These are phyloP conservation scores for Microtus richardsoni DNA, from an alignment of 2,113 vertebrate genomes.

Conservation along the genomic window DNA sequence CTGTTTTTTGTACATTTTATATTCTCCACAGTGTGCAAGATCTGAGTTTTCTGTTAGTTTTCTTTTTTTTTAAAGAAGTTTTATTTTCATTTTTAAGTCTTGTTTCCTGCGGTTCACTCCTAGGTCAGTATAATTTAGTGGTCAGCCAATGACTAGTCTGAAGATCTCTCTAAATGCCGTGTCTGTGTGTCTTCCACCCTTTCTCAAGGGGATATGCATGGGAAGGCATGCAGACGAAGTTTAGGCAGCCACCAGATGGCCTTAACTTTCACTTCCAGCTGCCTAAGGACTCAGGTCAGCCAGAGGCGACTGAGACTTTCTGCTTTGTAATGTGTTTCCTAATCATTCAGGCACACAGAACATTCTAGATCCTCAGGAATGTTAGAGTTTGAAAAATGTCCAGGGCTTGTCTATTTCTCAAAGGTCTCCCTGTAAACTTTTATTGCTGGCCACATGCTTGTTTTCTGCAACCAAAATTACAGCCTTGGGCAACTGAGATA, in stretches of 20 bases:
- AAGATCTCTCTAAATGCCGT: constrained; percentile 9
- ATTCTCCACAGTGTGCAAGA: background rate
- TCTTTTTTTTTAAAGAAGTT: background rate
- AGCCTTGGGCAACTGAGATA: background rate
- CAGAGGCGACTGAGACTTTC: background rate
- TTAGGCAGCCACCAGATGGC: background rate
- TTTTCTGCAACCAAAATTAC: constrained; percentile 57
- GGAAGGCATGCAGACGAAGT: background rate
- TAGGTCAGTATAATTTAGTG: constrained; percentile 48
- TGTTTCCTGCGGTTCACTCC: constrained; percentile 19
- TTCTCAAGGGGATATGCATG: background rate
- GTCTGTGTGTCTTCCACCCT: background rate
- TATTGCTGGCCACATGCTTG: constrained; percentile 50
- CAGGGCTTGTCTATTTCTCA: constrained; percentile 33
- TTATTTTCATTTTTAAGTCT: constrained; percentile 47
- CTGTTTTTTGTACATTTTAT: background rate
- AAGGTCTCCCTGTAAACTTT: constrained; percentile 20
- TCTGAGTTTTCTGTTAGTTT: background rate
- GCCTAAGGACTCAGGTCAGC: background rate
- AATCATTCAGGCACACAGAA: background rate
- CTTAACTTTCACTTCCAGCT: background rate
- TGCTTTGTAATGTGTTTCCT: background rate
- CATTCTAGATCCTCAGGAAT: constrained; percentile 9
- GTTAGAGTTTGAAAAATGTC: background rate
- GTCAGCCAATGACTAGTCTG: constrained; percentile 36